These are phyloP conservation scores for Phycodurus eques DNA, from an alignment of 2,113 vertebrate genomes.

Conservation along the genomic window DNA sequence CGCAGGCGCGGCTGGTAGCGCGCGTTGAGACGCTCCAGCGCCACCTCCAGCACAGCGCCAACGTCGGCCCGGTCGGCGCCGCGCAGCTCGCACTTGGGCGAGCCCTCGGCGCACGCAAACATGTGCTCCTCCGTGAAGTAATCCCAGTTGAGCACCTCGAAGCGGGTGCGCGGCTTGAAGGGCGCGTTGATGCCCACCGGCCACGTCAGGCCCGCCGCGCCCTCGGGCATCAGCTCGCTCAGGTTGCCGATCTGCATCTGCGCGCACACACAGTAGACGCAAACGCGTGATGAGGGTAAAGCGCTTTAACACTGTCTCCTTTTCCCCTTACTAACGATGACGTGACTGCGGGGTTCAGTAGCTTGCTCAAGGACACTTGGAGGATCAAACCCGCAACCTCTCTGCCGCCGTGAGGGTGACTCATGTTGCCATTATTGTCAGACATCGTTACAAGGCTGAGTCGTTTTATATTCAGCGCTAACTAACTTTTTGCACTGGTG, in stretches of 20 bases:
- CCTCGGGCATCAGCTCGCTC: constrained; percentile 84
- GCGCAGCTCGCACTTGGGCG: constrained; percentile 88
- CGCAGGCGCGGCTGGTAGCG: constrained; percentile 88
- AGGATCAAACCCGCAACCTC: too few species aligned
- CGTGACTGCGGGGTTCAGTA: too few species aligned
- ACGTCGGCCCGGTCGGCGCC: constrained; percentile 84
- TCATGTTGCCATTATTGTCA: too few species aligned
- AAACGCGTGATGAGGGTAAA: not conserved
- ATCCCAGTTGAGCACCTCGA: constrained; percentile 96
- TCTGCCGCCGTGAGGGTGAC: too few species aligned
- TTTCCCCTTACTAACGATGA: too few species aligned
- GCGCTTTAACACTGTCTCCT: too few species aligned
- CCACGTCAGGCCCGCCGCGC: constrained; percentile 84
- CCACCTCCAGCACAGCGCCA: constrained; percentile 79
- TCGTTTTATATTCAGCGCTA: too few species aligned
- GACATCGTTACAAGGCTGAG: too few species aligned
- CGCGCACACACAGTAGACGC: not conserved
- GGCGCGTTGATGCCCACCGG: constrained; percentile 89
- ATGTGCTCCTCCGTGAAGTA: constrained; percentile 95
- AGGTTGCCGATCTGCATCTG: constrained; percentile 95
- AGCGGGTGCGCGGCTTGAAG: constrained; percentile 85
- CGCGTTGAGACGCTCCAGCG: constrained; percentile 83
- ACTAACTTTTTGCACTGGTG: too few species aligned
- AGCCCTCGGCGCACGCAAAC: constrained; percentile 84
- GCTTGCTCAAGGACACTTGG: too few species aligned